Base-by-base conservation (phyloP, 2,113 vertebrate genomes). In the Barnardius zonarius region DNA sequence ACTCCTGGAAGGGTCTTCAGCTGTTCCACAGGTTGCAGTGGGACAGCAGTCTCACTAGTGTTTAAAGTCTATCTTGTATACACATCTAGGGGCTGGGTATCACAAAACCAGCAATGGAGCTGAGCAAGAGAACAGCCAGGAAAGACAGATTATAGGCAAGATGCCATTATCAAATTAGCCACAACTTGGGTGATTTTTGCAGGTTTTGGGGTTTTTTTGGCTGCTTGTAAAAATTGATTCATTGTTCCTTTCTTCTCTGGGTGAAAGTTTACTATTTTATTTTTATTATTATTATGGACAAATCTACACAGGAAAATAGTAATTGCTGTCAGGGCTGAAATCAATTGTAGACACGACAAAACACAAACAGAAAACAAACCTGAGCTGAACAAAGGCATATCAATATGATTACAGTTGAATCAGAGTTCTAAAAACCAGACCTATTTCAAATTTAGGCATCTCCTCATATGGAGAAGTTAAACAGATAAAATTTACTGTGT, bases 81-180 rank as follows among this genome's bases (percentile, higher is more conserved):
- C 35, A 19, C 2, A 2, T 64, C 54, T 70, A 67, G 68, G 81
- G 97, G 92, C 73, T 96, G 91, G 79, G 75, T 97, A 97, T 98
- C 97, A 97, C 95, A 96, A 97, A 98, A 97, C 96, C 97, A 98
- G 96, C 94, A 96, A 91, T 27, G 62, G 35, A 84, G 59, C 64
- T 44, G 70, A 92, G 62, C 41, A 83, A 82, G 37, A 89, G 16
- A 41, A 46, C 6, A 75, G 59, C 33, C 64, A 88, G 78, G 68
- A 96, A 95, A 72, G 72, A 80, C 31, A 92, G 52, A 86, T 80
- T 62, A 37, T 39, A 35, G 92, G 76, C 79, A 83, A 85, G 61
- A 79, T 49, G 55, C 41, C 74, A 76, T 61, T 67, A 33, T 88
- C 70, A 94, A 95, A 78, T 77, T 88, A 92, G 49, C 75, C 52